Percentiles rank a stretch among this genome's conserved stretches.
phyloP scores from a whole-genome alignment of 2,797 vertebrate genomes.

The Podargus strigoides region DNA sequence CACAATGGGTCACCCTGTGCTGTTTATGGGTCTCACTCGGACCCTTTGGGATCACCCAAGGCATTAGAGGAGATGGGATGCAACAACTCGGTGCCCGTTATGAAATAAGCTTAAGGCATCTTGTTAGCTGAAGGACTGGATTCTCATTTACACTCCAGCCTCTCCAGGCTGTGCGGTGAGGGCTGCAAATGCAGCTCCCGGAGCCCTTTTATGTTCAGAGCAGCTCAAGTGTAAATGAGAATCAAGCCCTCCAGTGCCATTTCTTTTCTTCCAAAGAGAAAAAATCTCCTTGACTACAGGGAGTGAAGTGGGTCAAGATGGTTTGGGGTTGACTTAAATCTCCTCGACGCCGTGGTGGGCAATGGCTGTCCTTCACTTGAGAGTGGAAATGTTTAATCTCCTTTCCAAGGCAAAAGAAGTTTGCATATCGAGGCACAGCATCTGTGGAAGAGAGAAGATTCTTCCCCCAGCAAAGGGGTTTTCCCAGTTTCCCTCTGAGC shows the following conservation, averaged over 20 bases:
- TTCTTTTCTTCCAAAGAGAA: background rate
- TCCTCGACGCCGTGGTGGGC: fast-evolving
- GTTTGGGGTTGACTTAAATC: background rate
- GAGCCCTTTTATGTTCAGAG: background rate
- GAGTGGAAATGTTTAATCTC: background rate
- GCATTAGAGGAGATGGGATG: fast-evolving
- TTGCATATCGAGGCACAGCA: background rate
- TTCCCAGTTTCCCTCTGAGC: background rate
- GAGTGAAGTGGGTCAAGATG: conserved; percentile 18
- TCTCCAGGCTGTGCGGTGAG: background rate
- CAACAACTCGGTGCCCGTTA: fast-evolving
- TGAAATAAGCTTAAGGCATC: background rate
- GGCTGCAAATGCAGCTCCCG: background rate
- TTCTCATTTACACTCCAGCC: conserved; percentile 13
- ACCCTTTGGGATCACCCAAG: background rate
- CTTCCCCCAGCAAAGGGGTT: background rate
- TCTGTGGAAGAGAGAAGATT: fast-evolving
- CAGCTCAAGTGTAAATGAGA: conserved; percentile 44
- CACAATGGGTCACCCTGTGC: fast-evolving
- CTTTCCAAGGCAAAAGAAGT: background rate
- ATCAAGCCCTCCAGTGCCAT: conserved; percentile 20
- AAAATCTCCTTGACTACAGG: conserved; percentile 30
- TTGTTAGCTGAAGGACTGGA: background rate
- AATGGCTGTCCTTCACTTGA: background rate
- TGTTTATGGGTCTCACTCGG: background rate